Conservation (phyloP, 1,140 invertebrate genomes). For the Littorina saxatilis region DNA sequence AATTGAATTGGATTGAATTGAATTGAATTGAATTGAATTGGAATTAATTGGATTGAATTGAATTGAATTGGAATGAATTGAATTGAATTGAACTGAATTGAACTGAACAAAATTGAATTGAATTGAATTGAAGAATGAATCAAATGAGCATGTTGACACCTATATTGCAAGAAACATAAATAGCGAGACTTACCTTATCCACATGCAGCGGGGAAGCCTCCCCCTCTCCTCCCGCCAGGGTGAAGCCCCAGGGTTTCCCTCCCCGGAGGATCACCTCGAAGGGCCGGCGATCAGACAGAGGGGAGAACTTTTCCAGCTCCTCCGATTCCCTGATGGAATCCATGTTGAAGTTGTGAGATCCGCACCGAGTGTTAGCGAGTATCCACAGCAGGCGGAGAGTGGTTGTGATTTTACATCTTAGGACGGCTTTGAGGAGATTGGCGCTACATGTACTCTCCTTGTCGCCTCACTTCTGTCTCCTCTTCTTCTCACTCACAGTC, state of each 20-base stretch:
- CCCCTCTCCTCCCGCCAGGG: slow-evolving; percentile 34
- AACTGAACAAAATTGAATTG: too few species aligned
- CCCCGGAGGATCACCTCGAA: slow-evolving; percentile 50
- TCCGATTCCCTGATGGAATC: slow-evolving; percentile 24
- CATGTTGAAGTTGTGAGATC: slow-evolving; percentile 20
- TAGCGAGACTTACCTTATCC: slow-evolving; percentile 40
- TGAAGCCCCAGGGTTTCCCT: slow-evolving; percentile 48
- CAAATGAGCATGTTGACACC: too few species aligned
- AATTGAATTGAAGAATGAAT: too few species aligned
- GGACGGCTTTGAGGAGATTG: neutral
- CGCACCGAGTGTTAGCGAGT: too few species aligned
- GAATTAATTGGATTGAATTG: too few species aligned
- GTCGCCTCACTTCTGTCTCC: neutral
- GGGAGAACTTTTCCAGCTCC: slow-evolving; percentile 35
- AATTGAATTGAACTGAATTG: too few species aligned
- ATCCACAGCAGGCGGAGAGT: neutral
- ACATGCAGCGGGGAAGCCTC: slow-evolving; percentile 34
- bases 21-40: too few species aligned
- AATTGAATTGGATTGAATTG: too few species aligned
- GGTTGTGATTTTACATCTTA: neutral
- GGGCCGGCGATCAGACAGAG: slow-evolving; percentile 25
- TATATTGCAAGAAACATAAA: too few species aligned
- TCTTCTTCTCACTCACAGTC: too few species aligned
- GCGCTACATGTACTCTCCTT: neutral
- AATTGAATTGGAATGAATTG: too few species aligned